These are phyloP conservation scores for Orestias chungarensis DNA, from an alignment of 2,797 vertebrate species.

Conservation along the genomic window DNA sequence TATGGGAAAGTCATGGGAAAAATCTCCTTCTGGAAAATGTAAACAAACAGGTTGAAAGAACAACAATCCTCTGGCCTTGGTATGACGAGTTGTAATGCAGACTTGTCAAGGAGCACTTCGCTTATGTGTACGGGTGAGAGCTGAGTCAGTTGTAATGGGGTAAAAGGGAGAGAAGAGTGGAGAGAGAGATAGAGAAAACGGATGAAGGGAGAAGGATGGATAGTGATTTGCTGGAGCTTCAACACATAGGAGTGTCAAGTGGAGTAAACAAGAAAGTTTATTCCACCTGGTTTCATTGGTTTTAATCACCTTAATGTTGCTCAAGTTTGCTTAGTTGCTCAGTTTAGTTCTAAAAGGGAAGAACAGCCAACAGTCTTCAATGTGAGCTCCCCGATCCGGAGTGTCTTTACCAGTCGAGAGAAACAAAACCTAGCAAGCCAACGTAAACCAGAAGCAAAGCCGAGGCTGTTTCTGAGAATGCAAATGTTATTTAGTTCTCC, in stretches of 20 bases:
- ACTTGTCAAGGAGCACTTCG: not conserved
- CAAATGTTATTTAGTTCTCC: too few relatives aligned
- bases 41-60: not conserved
- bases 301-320: not conserved
- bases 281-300: not conserved
- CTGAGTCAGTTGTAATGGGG: not conserved
- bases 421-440: too few relatives aligned
- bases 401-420: too few relatives aligned
- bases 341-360: not conserved
- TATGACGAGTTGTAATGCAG: not conserved
- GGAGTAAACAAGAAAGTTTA: too few relatives aligned
- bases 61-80: conserved; percentile 4
- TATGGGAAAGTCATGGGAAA: not conserved
- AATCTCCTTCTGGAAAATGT: not conserved
- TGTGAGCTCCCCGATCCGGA: too few relatives aligned
- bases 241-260: not conserved
- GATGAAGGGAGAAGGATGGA: not conserved
- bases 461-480: too few relatives aligned
- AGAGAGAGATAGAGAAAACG: not conserved
- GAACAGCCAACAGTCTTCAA: not conserved
- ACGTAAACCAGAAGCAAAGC: too few relatives aligned
- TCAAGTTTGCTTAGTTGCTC: not conserved
- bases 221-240: not conserved
- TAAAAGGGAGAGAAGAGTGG: not conserved
- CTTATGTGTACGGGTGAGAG: not conserved